A percentile compares a stretch with the other conserved stretches of the same genome.
Conservation (phyloP, 2,113 vertebrate genomes). For the Oreocharis arfaki region DNA sequence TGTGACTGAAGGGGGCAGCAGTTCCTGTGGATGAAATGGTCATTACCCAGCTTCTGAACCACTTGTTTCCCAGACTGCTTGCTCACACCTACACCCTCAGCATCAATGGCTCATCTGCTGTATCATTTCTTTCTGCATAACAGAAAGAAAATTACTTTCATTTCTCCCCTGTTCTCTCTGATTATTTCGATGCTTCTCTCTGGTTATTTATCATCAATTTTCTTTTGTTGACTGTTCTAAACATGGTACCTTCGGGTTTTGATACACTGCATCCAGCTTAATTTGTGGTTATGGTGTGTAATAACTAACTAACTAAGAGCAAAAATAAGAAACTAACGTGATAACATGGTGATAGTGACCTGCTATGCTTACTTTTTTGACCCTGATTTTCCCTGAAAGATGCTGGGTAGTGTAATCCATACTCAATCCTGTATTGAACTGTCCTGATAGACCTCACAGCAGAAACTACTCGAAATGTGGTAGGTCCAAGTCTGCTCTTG, state of each 20-base stretch:
- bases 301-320: not conserved
- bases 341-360: not conserved
- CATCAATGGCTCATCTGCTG: rapidly evolving
- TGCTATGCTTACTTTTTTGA: not conserved
- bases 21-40: not conserved
- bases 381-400: not conserved
- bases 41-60: not conserved
- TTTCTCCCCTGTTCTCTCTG: not conserved
- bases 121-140: not conserved
- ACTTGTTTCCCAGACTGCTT: not conserved
- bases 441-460: not conserved
- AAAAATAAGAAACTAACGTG: not conserved
- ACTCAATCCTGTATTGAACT: not conserved
- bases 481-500: not conserved
- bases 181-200: not conserved
- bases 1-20: not conserved
- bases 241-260: not conserved
- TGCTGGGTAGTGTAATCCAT: not conserved
- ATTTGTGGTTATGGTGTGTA: not conserved
- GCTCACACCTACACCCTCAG: not conserved
- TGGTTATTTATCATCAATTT: not conserved
- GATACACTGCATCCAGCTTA: not conserved
- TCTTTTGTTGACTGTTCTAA: not conserved
- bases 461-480: not conserved
- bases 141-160: not conserved